phyloP scores from a whole-genome alignment of 1,140 invertebrate species.

The Polypedilum vanderplanki region DNA sequence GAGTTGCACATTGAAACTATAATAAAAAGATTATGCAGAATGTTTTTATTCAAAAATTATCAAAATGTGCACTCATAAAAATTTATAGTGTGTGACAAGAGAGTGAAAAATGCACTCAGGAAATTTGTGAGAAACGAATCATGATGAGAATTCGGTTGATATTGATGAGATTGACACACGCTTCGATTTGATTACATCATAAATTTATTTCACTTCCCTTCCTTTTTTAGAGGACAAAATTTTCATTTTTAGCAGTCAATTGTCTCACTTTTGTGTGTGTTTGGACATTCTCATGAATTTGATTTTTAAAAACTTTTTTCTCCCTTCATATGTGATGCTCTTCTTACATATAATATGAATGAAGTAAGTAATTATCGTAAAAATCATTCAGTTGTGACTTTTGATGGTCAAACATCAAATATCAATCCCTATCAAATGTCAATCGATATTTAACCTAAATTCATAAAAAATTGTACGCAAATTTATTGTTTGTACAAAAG shows the following conservation, averaged over 20 bases:
- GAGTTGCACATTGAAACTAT: not conserved
- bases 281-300: too few species aligned
- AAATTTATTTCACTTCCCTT: not conserved
- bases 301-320: not conserved
- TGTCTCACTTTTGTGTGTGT: not conserved
- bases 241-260: too few species aligned
- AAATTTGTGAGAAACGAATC: not conserved
- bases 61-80: slow-evolving; percentile 3
- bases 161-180: slow-evolving; percentile 21
- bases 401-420: slow-evolving; percentile 25
- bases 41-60: not conserved
- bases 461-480: slow-evolving; percentile 28
- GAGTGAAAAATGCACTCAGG: not conserved
- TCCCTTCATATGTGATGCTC: not conserved
- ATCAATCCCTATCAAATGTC: not conserved
- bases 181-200: slow-evolving; percentile 29
- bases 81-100: slow-evolving; percentile 22
- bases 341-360: not conserved
- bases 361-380: not conserved
- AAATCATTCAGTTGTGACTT: slow-evolving; percentile 22
- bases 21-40: not conserved
- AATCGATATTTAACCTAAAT: slow-evolving; percentile 22
- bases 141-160: not conserved
- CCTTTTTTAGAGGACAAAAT: not conserved
- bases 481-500: slow-evolving; percentile 9